Percentiles rank a stretch among this genome's conserved stretches.
Evolutionary conservation across 2,113 vertebrate species (phyloP).

Genomic region (Anarrhichthys ocellatus): DNA sequence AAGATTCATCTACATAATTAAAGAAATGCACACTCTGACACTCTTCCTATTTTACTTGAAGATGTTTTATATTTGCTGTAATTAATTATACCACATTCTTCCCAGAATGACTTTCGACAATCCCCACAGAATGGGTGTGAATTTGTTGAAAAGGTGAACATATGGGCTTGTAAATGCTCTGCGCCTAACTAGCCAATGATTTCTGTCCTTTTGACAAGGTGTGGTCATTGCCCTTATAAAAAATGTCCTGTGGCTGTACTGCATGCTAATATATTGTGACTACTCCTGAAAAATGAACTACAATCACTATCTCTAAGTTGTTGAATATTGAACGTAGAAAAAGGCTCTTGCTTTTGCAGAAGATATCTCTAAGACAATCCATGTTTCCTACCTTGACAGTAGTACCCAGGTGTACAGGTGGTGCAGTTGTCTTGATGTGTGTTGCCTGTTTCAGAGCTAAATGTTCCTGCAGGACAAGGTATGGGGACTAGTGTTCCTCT

Average conservation of each 20-base stretch:
- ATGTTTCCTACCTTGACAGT: slow-evolving; percentile 78
- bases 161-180: background rate
- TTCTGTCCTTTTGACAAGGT: background rate
- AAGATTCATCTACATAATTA: background rate
- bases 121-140: background rate
- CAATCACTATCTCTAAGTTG: background rate
- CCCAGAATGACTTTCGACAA: slow-evolving; percentile 2
- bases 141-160: slow-evolving; percentile 26
- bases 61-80: slow-evolving; percentile 2
- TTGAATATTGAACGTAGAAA: background rate
- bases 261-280: background rate
- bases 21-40: background rate
- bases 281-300: slow-evolving; percentile 1
- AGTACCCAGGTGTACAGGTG: slow-evolving; percentile 82
- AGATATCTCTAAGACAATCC: background rate
- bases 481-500: slow-evolving; percentile 75
- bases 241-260: background rate
- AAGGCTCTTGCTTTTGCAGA: background rate
- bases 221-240: slow-evolving; percentile 11
- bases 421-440: slow-evolving; percentile 79
- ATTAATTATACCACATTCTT: slow-evolving; percentile 2
- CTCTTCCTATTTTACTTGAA: background rate
- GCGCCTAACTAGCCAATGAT: background rate
- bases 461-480: slow-evolving; percentile 84
- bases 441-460: slow-evolving; percentile 78